Evolutionary conservation across 2,888 invertebrate species (phyloP).

Genomic region (Microctonus aethiopoides): DNA sequence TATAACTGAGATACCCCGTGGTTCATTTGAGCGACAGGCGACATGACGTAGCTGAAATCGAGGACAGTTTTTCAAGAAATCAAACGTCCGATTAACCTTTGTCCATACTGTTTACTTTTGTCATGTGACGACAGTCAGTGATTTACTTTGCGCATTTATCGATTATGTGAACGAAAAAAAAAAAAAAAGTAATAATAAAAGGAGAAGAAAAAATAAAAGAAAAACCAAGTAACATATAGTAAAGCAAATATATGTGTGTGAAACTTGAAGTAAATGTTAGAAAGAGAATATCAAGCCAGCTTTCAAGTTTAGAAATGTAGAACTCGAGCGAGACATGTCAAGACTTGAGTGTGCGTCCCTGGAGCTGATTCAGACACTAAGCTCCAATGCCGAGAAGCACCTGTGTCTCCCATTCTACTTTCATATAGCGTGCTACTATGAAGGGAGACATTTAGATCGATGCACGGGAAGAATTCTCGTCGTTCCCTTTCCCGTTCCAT

Average conservation of each 20-base stretch:
- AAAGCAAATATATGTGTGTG: background rate
- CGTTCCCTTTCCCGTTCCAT: slow-evolving; percentile 33
- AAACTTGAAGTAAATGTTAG: background rate
- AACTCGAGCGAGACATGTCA: slow-evolving; percentile 23
- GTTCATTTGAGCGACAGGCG: slow-evolving; percentile 22
- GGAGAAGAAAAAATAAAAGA: background rate
- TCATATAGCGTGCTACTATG: slow-evolving; percentile 43
- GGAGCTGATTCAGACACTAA: slow-evolving; percentile 59
- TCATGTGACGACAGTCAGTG: slow-evolving; percentile 11
- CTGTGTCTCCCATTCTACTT: slow-evolving; percentile 61
- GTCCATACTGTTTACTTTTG: slow-evolving; percentile 11
- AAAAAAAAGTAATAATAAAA: too few species aligned
- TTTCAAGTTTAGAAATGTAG: slow-evolving; percentile 12
- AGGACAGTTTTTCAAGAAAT: slow-evolving; percentile 24
- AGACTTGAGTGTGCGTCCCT: slow-evolving; percentile 47
- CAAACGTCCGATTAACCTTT: slow-evolving; percentile 29
- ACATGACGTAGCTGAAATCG: slow-evolving; percentile 22
- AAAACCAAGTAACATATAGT: background rate
- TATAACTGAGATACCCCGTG: slow-evolving; percentile 2
- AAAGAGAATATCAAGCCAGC: background rate
- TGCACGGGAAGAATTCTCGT: slow-evolving; percentile 50
- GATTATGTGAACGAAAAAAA: background rate
- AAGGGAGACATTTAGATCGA: slow-evolving; percentile 59
- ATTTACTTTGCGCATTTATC: slow-evolving; percentile 7
- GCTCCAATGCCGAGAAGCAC: slow-evolving; percentile 60